Conservation (phyloP, 2,888 invertebrate genomes). For the Carabus problematicus region DNA sequence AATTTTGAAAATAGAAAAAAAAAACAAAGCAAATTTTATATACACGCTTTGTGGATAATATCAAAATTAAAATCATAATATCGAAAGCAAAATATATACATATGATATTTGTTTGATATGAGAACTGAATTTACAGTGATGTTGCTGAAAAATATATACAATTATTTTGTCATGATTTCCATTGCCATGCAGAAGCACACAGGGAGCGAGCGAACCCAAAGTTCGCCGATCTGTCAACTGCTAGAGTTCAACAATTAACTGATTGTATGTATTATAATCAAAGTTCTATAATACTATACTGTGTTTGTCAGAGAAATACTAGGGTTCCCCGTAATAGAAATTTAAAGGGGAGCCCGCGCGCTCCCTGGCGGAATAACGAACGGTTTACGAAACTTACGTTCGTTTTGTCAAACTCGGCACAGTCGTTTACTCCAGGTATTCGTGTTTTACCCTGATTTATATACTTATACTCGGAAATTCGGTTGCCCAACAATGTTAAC, state of each 20-base stretch:
- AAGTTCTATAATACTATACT: background rate
- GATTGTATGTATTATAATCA: background rate
- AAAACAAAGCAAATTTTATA: slow-evolving; percentile 15
- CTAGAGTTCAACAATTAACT: slow-evolving; percentile 23
- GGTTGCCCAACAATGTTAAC: slow-evolving; percentile 81
- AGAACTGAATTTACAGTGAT: background rate
- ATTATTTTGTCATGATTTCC: slow-evolving; percentile 10
- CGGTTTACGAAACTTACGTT: slow-evolving; percentile 76
- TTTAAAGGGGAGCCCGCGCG: slow-evolving; percentile 46
- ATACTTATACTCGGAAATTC: slow-evolving; percentile 87
- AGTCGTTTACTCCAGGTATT: slow-evolving; percentile 95
- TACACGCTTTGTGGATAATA: slow-evolving; percentile 13
- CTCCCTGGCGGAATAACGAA: slow-evolving; percentile 50
- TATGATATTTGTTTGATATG: no score
- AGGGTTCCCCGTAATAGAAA: slow-evolving; percentile 11
- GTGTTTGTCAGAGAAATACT: no score
- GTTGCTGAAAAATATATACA: slow-evolving; percentile 15
- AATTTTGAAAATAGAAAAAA: background rate
- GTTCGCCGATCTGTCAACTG: slow-evolving; percentile 44
- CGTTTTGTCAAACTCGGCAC: slow-evolving; percentile 83
- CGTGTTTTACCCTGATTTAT: slow-evolving; percentile 94
- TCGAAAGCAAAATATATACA: no score
- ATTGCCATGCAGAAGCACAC: slow-evolving; percentile 42
- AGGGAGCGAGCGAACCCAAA: slow-evolving; percentile 55
- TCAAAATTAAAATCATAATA: background rate